Percentiles rank a stretch among this genome's conserved stretches.
Conservation (phyloP, 2,888 invertebrate genomes). For the Lamellibrachia satsuma region DNA sequence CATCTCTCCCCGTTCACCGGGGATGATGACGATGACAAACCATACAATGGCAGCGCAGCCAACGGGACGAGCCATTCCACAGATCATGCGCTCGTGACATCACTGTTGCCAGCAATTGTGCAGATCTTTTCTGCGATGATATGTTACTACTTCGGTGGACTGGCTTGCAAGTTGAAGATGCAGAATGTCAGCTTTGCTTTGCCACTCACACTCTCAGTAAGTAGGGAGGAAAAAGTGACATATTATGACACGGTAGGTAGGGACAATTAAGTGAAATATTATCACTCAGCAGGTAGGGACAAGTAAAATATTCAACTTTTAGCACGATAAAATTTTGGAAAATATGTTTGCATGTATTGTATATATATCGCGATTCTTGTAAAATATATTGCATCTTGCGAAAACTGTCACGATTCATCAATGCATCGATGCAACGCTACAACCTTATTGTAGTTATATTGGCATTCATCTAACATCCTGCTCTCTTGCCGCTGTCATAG, state of each 20-base stretch:
- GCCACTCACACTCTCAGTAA: slow-evolving; percentile 60
- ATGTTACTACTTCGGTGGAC: slow-evolving; percentile 68
- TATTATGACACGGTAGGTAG: too few species aligned
- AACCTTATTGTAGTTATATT: too few species aligned
- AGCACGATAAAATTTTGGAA: too few species aligned
- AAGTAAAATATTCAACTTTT: too few species aligned
- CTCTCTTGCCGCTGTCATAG: not conserved
- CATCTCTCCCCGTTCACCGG: not conserved
- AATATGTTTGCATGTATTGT: too few species aligned
- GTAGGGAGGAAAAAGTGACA: not conserved
- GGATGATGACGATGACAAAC: not conserved
- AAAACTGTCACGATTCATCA: too few species aligned
- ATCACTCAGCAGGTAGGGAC: too few species aligned
- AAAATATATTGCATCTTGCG: too few species aligned
- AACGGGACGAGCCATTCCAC: not conserved
- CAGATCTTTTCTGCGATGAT: slow-evolving; percentile 56
- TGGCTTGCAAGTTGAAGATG: slow-evolving; percentile 69
- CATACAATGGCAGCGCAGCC: not conserved
- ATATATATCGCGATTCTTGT: too few species aligned
- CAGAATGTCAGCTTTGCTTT: slow-evolving; percentile 67
- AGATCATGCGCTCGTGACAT: not conserved
- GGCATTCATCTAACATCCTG: too few species aligned
- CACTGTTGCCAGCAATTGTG: slow-evolving; percentile 17
- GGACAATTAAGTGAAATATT: too few species aligned
- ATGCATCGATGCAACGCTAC: too few species aligned